Percentiles rank a stretch among this genome's conserved stretches.
Evolutionary conservation across 2,888 invertebrate genomes (phyloP).

Genomic region (Machimus rusticus): DNA sequence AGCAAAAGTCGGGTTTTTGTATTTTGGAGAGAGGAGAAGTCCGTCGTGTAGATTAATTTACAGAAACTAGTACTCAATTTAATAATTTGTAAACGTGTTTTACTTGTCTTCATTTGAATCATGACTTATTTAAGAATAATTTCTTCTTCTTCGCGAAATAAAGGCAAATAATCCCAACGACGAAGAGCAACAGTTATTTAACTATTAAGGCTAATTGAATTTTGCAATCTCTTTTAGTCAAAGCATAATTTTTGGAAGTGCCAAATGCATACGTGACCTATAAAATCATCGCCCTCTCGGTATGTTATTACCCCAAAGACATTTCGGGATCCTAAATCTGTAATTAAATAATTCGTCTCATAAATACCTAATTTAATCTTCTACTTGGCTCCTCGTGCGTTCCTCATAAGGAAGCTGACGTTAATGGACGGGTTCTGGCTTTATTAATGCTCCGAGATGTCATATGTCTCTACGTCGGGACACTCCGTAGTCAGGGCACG

Average conservation of each 20-base stretch:
- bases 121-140: too few species aligned
- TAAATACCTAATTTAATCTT: not conserved
- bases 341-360: not conserved
- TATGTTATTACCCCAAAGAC: not conserved
- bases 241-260: not conserved
- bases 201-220: not conserved
- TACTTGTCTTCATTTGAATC: too few species aligned
- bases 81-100: too few species aligned
- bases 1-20: too few species aligned
- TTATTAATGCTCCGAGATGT: conserved; percentile 11
- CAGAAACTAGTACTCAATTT: too few species aligned
- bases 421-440: not conserved
- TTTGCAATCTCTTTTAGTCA: not conserved
- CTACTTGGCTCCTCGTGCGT: conserved; percentile 4
- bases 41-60: too few species aligned
- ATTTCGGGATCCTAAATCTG: not conserved
- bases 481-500: not conserved
- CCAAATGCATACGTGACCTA: not conserved
- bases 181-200: not conserved
- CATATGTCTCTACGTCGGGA: not conserved
- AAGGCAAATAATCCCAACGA: not conserved
- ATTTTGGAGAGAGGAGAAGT: too few species aligned
- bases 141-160: not conserved
- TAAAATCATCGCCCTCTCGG: not conserved
- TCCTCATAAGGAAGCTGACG: not conserved